These are phyloP conservation scores for Peromyscus polionotus DNA, from an alignment of 2,113 vertebrate genomes.

Conservation along the genomic window DNA sequence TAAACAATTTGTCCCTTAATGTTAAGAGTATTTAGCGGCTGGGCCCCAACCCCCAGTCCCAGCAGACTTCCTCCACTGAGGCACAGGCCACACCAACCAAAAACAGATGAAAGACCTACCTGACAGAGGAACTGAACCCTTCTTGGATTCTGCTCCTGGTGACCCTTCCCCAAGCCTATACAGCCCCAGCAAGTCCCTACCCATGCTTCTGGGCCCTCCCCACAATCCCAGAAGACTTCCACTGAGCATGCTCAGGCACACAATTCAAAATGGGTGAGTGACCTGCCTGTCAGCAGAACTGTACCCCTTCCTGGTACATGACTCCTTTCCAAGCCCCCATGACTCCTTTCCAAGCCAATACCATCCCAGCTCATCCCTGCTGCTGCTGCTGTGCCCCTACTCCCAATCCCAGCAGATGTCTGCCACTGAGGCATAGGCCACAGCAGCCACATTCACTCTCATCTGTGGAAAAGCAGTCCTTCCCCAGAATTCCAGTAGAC, in stretches of 20 bases:
- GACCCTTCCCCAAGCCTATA: neutral
- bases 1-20: neutral
- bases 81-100: neutral
- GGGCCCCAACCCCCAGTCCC: too few relatives aligned
- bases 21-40: neutral
- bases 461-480: neutral
- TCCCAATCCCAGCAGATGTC: neutral
- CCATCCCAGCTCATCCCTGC: neutral
- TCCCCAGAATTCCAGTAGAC: neutral
- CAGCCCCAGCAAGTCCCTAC: neutral
- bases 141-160: neutral
- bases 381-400: neutral
- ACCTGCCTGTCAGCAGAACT: neutral
- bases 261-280: neutral
- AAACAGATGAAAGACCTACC: neutral
- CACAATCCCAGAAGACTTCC: neutral
- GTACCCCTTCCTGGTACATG: neutral
- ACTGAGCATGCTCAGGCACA: neutral
- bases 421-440: neutral
- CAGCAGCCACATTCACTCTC: neutral
- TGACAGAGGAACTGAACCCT: neutral
- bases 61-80: neutral
- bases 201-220: neutral
- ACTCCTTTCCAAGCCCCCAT: neutral
- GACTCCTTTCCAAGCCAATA: neutral